A percentile compares a stretch with the other conserved stretches of the same genome.
Conservation (phyloP, 2,888 invertebrate genomes). For the Pandemis corylana region DNA sequence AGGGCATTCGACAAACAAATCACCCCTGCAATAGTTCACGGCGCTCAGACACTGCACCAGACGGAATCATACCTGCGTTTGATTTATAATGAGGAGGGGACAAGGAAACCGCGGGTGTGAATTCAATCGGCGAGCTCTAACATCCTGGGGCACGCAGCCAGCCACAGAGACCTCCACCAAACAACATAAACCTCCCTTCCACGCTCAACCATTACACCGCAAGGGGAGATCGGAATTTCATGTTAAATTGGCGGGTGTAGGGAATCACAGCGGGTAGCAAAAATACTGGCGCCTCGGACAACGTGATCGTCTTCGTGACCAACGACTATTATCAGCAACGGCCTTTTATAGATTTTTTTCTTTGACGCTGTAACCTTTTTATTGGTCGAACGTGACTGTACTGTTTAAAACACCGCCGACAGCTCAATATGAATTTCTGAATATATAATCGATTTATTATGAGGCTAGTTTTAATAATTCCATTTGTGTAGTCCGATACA, state of each 20-base stretch:
- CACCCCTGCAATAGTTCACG: constrained; percentile 47
- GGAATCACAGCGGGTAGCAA: constrained; percentile 75
- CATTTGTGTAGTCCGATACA: constrained; percentile 20
- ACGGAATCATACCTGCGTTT: constrained; percentile 80
- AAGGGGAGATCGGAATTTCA: constrained; percentile 51
- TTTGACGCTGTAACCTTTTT: constrained; percentile 62
- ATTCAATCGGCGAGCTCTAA: constrained; percentile 72
- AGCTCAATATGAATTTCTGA: constrained; percentile 68
- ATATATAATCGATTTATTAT: constrained; percentile 67
- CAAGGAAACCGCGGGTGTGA: constrained; percentile 74
- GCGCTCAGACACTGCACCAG: constrained; percentile 73
- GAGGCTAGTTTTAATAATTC: constrained; percentile 54
- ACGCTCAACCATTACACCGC: constrained; percentile 37
- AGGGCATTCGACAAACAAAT: constrained; percentile 41
- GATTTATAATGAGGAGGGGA: constrained; percentile 82
- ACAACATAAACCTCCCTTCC: constrained; percentile 46
- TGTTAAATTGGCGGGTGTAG: constrained; percentile 62
- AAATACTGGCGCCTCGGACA: constrained; percentile 76
- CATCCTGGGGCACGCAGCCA: constrained; percentile 64
- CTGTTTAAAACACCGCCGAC: constrained; percentile 70
- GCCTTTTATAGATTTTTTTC: constrained; percentile 72
- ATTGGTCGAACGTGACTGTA: constrained; percentile 67
- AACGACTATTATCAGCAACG: constrained; percentile 72
- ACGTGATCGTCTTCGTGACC: constrained; percentile 76
- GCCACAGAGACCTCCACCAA: constrained; percentile 54